Percentiles rank a stretch among this genome's conserved stretches.
These are phyloP conservation scores for Archegozetes longisetosus DNA, from an alignment of 1,140 invertebrate species.

Conservation along the genomic window DNA sequence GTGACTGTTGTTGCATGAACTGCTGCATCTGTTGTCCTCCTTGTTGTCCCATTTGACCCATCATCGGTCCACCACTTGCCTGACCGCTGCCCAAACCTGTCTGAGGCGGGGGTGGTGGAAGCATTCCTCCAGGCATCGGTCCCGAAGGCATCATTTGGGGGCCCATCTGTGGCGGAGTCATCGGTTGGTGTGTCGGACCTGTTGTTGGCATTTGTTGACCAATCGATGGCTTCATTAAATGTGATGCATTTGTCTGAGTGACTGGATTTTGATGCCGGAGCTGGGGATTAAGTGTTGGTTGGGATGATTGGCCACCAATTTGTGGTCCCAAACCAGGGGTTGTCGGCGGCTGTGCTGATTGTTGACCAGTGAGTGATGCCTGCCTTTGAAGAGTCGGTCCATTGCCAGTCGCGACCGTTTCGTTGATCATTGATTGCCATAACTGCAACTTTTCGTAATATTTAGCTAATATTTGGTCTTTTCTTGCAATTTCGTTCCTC, in stretches of 20 bases:
- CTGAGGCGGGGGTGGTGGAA: no score
- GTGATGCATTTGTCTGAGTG: slow-evolving; percentile 10
- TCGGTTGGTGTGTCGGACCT: not conserved
- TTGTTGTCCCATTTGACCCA: not conserved
- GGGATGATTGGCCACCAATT: not conserved
- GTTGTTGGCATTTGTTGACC: not conserved
- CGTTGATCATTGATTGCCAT: slow-evolving; percentile 61
- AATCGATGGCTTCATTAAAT: slow-evolving; percentile 18
- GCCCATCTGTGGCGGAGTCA: slow-evolving; percentile 2
- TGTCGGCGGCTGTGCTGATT: slow-evolving; percentile 23
- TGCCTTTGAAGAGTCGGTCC: slow-evolving; percentile 9
- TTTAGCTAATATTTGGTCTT: slow-evolving; percentile 68
- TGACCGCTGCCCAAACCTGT: not conserved
- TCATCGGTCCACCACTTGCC: not conserved
- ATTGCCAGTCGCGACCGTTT: slow-evolving; percentile 2
- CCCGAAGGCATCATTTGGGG: slow-evolving; percentile 2
- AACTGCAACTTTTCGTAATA: slow-evolving; percentile 76
- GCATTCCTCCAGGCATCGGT: not conserved
- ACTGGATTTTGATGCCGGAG: not conserved
- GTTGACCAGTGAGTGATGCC: slow-evolving; percentile 35
- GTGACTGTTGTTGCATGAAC: slow-evolving; percentile 6
- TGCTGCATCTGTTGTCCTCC: slow-evolving; percentile 3
- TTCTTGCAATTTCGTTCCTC: slow-evolving; percentile 58
- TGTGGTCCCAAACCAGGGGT: slow-evolving; percentile 4
- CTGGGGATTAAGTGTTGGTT: not conserved